Percentiles rank a stretch among this genome's conserved stretches.
These are phyloP conservation scores for Onychomys torridus DNA, from an alignment of 2,797 vertebrate genomes.

Conservation along the genomic window DNA sequence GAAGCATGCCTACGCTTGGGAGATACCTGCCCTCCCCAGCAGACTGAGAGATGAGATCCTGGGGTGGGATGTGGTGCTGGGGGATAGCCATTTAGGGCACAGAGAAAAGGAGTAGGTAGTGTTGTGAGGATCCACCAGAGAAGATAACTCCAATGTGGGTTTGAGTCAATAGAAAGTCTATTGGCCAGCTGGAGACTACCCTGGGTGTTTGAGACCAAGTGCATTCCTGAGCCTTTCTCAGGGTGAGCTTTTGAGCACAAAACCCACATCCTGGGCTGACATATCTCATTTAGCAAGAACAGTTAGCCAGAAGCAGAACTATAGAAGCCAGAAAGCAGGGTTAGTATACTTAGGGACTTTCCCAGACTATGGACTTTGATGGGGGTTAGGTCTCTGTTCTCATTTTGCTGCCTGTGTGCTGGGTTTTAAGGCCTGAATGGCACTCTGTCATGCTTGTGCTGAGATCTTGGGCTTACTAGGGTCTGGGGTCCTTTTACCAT, in stretches of 20 bases:
- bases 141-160: neutral
- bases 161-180: neutral
- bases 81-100: no score
- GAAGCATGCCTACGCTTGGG: neutral
- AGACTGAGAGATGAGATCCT: neutral
- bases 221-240: neutral
- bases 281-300: neutral
- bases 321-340: neutral
- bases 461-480: neutral
- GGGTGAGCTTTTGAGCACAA: neutral
- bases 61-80: neutral
- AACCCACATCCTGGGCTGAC: neutral
- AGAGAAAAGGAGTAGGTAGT: neutral
- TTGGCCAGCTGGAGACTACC: neutral
- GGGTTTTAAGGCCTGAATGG: neutral
- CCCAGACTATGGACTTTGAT: neutral
- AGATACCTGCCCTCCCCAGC: neutral
- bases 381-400: neutral
- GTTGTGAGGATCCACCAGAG: neutral
- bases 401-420: neutral
- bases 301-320: neutral
- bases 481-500: neutral
- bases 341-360: neutral
- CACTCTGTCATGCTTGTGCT: neutral
- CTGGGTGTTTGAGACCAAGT: neutral